Percentiles rank a stretch among this genome's conserved stretches.
These are phyloP conservation scores for Podarcis siculus DNA, from an alignment of 2,797 vertebrate species.

Conservation along the genomic window DNA sequence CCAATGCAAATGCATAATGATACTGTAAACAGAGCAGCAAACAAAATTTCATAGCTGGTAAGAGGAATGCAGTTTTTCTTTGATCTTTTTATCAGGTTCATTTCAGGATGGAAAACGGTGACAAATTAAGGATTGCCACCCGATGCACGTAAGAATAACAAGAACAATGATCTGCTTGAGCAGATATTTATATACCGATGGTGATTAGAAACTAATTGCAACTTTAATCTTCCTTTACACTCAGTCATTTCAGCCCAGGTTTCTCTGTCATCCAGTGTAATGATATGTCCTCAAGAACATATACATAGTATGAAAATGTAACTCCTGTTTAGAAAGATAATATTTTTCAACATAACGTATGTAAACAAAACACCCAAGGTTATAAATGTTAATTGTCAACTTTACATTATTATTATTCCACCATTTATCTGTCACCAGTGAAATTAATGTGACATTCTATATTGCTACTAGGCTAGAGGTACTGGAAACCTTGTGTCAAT, in stretches of 20 bases:
- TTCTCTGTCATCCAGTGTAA: constrained; percentile 27
- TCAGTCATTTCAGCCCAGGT: background rate
- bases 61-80: constrained; percentile 29
- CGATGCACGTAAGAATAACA: constrained; percentile 34
- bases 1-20: constrained; percentile 62
- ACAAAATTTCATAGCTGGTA: constrained; percentile 63
- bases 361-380: constrained; percentile 27
- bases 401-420: constrained; percentile 12
- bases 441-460: background rate
- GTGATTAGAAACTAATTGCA: constrained; percentile 40
- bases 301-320: background rate
- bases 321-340: background rate
- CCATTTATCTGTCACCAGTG: background rate
- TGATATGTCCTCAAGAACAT: constrained; percentile 18
- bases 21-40: constrained; percentile 57
- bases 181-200: constrained; percentile 45
- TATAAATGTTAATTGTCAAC: constrained; percentile 40
- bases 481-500: background rate
- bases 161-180: background rate
- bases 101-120: constrained; percentile 57
- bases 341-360: constrained; percentile 48
- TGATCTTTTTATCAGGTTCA: constrained; percentile 49
- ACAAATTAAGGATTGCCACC: constrained; percentile 23
- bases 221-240: constrained; percentile 50
- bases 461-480: background rate